Base-by-base conservation (phyloP, 2,113 vertebrate species). In the Aix galericulata region DNA sequence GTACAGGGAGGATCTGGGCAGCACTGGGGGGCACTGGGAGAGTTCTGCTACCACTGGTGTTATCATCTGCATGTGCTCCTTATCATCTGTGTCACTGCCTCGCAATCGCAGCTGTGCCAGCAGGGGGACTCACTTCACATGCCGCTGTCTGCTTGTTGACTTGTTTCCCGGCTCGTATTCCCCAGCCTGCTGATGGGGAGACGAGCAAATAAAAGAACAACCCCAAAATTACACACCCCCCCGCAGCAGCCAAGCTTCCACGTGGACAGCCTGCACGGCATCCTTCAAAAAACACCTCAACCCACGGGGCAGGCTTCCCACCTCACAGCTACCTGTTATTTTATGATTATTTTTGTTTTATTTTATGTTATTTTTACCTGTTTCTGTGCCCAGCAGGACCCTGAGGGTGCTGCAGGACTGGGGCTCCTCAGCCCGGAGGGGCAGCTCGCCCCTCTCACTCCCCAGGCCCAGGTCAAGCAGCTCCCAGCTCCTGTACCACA, bases 401-500 rank as follows among this genome's bases (percentile, higher is more conserved):
- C 9, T 15, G 73, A 15, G 3, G 20, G 31, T 17, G 23, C n/a
- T 48, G 59, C 68, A 44, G 5, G 72, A 63, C n/a, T 44, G 78
- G 46, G 22, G 53, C 58, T 58, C 50, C 0, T 2, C 17, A 40
- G 31, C 6, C n/a, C 44, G 17, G 15, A 23, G 66, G 50, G 56
- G 7, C 21, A 60, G 42, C 26, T 16, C 29, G 11, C 64, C 25
- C 10, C 20, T 4, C 14, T 13, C 7, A 38, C 16, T 17, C 34
- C 44, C 48, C 15, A 17, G 44, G 22, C 42, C 32, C 82, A 34
- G 23, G 42, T 31, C 53, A 73, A 73, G 7, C 21, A 22, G 42
- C 17, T 60, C n/a, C 44, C 3, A 3, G 7, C n/a, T 67, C 32
- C 55, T 0, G 4, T 21, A 52, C 8, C 14, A 1, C 2, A 46